Conservation (phyloP, 35 echinoderm and acorn worm genomes). For the Ophiothrix spiculata region DNA sequence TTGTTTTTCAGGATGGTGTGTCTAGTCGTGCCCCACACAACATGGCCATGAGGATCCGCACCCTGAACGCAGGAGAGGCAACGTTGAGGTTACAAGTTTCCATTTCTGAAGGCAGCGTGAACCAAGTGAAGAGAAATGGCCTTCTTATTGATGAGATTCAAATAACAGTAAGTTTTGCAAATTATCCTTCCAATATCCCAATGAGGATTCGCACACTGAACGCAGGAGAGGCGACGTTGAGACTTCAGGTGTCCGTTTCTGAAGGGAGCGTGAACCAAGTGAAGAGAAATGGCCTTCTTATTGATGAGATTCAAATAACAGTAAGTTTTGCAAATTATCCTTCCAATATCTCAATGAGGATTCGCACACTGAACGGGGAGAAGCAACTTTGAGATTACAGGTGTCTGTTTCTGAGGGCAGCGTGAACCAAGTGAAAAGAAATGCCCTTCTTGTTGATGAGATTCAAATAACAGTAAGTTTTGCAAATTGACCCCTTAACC, state of each 20-base stretch:
- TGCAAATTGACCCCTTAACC: too few relatives aligned
- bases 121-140: slow-evolving; percentile 51
- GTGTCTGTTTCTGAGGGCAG: slow-evolving; percentile 37
- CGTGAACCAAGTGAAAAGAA: slow-evolving; percentile 49
- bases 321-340: too few relatives aligned
- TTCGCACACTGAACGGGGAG: slow-evolving; percentile 72
- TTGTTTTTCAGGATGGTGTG: slow-evolving; percentile 71
- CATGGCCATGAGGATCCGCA: slow-evolving; percentile 73
- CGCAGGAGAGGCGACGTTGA: slow-evolving; percentile 73
- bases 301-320: slow-evolving; percentile 88
- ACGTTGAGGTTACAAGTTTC: slow-evolving; percentile 64
- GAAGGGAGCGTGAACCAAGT: slow-evolving; percentile 50
- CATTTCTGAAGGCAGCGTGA: slow-evolving; percentile 11
- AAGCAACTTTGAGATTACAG: slow-evolving; percentile 67
- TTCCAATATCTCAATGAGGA: slow-evolving; percentile 74
- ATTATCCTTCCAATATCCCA: slow-evolving; percentile 68
- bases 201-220: slow-evolving; percentile 77
- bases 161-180: slow-evolving; percentile 63
- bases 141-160: slow-evolving; percentile 87
- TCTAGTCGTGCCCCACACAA: slow-evolving; percentile 59
- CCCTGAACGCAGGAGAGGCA: slow-evolving; percentile 80
- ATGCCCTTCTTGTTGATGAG: slow-evolving; percentile 71
- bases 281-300: slow-evolving; percentile 42
- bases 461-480: slow-evolving; percentile 74
- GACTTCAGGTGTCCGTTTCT: slow-evolving; percentile 50